Conservation (phyloP, 2,113 vertebrate species). For the Vulpes ferrilata region DNA sequence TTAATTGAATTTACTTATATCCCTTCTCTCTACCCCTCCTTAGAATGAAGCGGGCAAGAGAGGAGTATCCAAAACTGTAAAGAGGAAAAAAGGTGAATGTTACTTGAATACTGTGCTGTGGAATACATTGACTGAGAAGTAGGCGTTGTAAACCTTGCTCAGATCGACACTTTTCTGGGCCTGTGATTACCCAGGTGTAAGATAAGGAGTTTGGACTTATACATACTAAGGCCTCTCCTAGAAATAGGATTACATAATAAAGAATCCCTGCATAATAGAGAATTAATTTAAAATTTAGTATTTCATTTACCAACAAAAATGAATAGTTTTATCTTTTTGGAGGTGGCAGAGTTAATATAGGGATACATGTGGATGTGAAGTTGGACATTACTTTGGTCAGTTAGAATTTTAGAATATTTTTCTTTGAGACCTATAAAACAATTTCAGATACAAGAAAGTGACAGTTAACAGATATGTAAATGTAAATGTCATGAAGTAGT, state of each 20-base stretch:
- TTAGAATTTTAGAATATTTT: constrained; percentile 49
- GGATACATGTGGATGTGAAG: constrained; percentile 10
- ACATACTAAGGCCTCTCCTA: not conserved
- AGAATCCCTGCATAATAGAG: not conserved
- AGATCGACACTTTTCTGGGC: not conserved
- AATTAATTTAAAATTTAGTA: constrained; percentile 24
- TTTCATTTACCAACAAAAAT: not conserved
- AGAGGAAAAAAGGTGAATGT: not conserved
- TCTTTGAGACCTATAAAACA: not conserved
- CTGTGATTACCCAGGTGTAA: constrained; percentile 22
- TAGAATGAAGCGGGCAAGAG: not conserved
- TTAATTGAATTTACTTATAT: constrained; percentile 20
- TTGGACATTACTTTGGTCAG: constrained; percentile 32
- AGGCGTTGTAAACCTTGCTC: not conserved
- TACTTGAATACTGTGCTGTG: constrained; percentile 1
- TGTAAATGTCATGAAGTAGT: constrained; percentile 14
- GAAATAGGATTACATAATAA: constrained; percentile 25
- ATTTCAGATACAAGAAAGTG: constrained; percentile 47
- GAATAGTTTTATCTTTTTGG: not conserved
- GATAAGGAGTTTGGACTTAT: not conserved
- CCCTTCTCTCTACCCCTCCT: not conserved
- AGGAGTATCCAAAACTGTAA: not conserved
- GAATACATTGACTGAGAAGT: not conserved
- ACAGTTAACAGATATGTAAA: not conserved
- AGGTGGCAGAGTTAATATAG: not conserved